Evolutionary conservation across 2,113 vertebrate species (phyloP).

Genomic region (Hemicordylus capensis): DNA sequence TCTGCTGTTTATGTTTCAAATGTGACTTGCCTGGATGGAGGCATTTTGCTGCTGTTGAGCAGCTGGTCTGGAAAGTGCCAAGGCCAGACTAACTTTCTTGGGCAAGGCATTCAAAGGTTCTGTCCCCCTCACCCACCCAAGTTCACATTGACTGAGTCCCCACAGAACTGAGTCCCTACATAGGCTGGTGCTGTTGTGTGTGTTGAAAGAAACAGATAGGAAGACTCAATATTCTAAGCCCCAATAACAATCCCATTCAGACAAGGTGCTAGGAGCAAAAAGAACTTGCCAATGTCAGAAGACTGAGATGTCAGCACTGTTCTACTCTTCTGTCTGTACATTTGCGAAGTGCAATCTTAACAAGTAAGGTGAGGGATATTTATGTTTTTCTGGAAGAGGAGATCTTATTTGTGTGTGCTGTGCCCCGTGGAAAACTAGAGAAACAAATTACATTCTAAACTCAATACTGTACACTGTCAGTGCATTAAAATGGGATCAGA

Average conservation of each 20-base stretch:
- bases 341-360: conserved; percentile 7
- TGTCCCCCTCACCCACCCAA: too few relatives aligned
- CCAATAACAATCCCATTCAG: not conserved
- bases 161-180: too few relatives aligned
- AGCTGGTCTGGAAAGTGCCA: too few relatives aligned
- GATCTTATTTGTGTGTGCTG: conserved; percentile 1
- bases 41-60: too few relatives aligned
- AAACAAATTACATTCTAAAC: conserved; percentile 12
- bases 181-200: not conserved
- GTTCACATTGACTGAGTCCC: too few relatives aligned
- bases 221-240: not conserved
- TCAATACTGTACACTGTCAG: conserved; percentile 23
- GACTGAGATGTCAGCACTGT: not conserved
- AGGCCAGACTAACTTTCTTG: too few relatives aligned
- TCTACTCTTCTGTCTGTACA: not conserved
- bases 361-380: not conserved
- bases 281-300: not conserved
- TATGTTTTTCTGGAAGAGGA: conserved; percentile 22
- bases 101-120: too few relatives aligned
- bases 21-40: too few relatives aligned
- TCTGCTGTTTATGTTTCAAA: too few relatives aligned
- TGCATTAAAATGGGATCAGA: conserved; percentile 23
- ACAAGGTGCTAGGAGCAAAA: not conserved
- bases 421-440: not conserved
- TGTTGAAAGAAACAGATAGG: not conserved